phyloP scores from a whole-genome alignment of 2,797 vertebrate species.

The Rhinatrema bivittatum region DNA sequence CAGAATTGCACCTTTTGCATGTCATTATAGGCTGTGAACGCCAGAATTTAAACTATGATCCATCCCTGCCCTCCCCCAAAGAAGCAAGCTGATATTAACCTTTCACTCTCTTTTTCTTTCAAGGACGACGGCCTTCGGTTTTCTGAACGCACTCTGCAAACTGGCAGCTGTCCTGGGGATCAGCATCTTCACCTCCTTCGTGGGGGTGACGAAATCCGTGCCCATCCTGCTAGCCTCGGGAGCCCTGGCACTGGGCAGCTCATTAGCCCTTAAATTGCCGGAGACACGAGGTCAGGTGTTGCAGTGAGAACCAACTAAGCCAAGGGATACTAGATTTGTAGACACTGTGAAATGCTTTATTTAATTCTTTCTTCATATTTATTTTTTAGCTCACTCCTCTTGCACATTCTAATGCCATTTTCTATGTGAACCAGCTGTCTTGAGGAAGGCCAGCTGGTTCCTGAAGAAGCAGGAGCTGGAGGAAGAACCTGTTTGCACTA shows the following conservation, averaged over 20 bases:
- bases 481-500: constrained; percentile 5
- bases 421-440: no score
- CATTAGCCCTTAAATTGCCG: constrained; percentile 85
- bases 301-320: constrained; percentile 55
- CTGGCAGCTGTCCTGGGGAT: constrained; percentile 89
- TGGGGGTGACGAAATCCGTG: constrained; percentile 92
- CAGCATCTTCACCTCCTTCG: constrained; percentile 94
- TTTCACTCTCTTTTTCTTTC: neutral
- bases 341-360: constrained; percentile 41
- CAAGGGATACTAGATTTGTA: constrained; percentile 20
- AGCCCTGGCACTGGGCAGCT: constrained; percentile 82
- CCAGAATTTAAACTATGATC: no score
- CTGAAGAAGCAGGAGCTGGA: neutral
- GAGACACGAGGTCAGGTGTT: constrained; percentile 91
- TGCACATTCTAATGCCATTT: neutral
- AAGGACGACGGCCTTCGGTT: constrained; percentile 90
- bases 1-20: no score
- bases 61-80: no score
- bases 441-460: no score
- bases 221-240: constrained; percentile 89
- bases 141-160: constrained; percentile 92
- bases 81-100: no score
- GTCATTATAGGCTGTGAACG: no score
- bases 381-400: neutral
- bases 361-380: constrained; percentile 4